Percentiles rank a stretch among this genome's conserved stretches.
These are phyloP conservation scores for Pseudonaja textilis DNA, from an alignment of 2,113 vertebrate species.

Conservation along the genomic window DNA sequence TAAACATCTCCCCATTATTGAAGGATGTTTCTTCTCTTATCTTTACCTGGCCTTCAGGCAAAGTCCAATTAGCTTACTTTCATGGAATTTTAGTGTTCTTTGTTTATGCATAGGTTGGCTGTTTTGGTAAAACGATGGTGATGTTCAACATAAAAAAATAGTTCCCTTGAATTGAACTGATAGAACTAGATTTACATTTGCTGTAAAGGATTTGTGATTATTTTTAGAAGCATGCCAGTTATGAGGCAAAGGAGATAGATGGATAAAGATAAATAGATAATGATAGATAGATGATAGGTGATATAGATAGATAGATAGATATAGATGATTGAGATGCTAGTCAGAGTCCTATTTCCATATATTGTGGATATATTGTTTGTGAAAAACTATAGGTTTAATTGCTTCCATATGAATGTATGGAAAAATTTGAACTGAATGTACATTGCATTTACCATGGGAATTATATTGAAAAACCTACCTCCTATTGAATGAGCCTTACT, in stretches of 20 bases:
- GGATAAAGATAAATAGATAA: neutral
- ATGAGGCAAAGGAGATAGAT: neutral
- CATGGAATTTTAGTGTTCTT: neutral
- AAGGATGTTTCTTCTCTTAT: conserved; percentile 7
- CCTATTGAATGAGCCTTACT: neutral
- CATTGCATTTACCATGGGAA: neutral
- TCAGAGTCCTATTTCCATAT: neutral
- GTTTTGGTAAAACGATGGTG: neutral
- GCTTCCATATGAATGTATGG: neutral
- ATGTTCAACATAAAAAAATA: neutral
- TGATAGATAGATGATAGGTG: neutral
- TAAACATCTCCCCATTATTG: neutral
- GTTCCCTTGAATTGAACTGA: neutral
- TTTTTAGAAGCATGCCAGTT: neutral
- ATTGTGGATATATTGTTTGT: neutral
- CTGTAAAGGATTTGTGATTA: neutral
- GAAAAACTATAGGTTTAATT: neutral
- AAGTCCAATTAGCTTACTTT: conserved; percentile 1
- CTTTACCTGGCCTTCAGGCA: conserved; percentile 3
- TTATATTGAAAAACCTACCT: neutral
- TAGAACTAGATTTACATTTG: neutral
- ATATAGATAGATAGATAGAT: neutral
- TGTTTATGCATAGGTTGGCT: neutral
- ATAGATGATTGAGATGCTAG: neutral
- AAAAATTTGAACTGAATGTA: neutral